Base-by-base conservation (phyloP, 2,113 vertebrate genomes). In the Mesembrinibis cayennensis region DNA sequence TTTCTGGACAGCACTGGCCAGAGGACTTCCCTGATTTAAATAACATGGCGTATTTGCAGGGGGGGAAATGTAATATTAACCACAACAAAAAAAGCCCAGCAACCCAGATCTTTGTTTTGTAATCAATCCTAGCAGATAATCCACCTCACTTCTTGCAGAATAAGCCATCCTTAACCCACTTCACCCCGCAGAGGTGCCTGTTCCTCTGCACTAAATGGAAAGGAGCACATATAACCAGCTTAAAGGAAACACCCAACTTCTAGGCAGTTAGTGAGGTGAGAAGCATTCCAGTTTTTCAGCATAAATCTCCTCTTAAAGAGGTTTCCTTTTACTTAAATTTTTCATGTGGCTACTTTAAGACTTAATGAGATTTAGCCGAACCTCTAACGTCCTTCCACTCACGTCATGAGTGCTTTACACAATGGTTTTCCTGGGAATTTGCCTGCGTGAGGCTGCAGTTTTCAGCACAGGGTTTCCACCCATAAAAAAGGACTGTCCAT, bases 251-350 rank as follows among this genome's bases (percentile, higher is more conserved):
- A 42, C 45, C 13, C 45, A 89, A 6, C 59, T 53, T 45, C 55
- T 11, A 89, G 55, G 50, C 83, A 74, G 67, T 21, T 32, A 45
- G 59, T 11, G 72, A 89, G 42, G 72, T 91, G 87, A 96, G 69
- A 81, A 30, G 36, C 47, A 87, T 91, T 87, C 73, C 81, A 55
- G 17, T 17, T 86, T 81, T 78, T 67, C 59, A 63, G 65, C 40
- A 65, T 61, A 90, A 89, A 95, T 95, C 83, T 85, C 80, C 40
- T 93, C 74, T 86, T 85, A 79, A 82, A 82, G 36, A 76, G 61
- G 71, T 73, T 96, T 93, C 42, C 36, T 93, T 76, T 50, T 38
- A 50, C 45, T 73, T 83, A 8, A 2, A 81, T 56, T 82, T 63
- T 52, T 69, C 4, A 53, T 0, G 2, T 82, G 73, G 62, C 67